Conservation (phyloP, 92 coral and sea anemone species). For the Epizoanthus ramosus region DNA sequence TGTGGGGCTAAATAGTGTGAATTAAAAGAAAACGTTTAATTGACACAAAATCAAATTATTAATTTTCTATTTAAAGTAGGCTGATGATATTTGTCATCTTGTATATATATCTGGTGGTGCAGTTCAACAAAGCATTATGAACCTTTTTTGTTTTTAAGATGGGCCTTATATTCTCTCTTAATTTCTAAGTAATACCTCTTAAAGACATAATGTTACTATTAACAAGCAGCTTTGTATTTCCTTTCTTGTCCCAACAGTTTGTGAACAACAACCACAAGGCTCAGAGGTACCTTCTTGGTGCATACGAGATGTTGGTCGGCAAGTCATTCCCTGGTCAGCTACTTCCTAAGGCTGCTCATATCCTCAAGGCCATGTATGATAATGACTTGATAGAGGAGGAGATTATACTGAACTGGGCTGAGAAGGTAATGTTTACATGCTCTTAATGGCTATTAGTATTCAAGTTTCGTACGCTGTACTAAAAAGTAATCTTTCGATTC, state of each 20-base stretch:
- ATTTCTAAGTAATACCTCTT: not conserved
- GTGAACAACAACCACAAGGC: slow-evolving; percentile 90
- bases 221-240: not conserved
- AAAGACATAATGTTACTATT: not conserved
- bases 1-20: too few relatives aligned
- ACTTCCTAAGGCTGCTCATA: slow-evolving; percentile 90
- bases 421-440: slow-evolving; percentile 67
- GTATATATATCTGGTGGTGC: too few relatives aligned
- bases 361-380: slow-evolving; percentile 86
- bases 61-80: not conserved
- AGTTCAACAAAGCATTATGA: too few relatives aligned
- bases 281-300: slow-evolving; percentile 97
- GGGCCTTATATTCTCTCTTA: too few relatives aligned
- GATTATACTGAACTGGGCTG: slow-evolving; percentile 85
- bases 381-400: slow-evolving; percentile 91
- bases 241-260: slow-evolving; percentile 58
- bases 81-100: not conserved
- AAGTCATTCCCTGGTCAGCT: slow-evolving; percentile 88
- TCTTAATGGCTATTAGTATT: too few relatives aligned
- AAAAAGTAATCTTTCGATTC: too few relatives aligned
- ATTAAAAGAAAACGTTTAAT: too few relatives aligned
- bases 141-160: too few relatives aligned
- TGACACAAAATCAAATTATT: too few relatives aligned
- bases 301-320: slow-evolving; percentile 96
- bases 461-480: too few relatives aligned